A percentile compares a stretch with the other conserved stretches of the same genome.
Evolutionary conservation across 1,140 invertebrate genomes (phyloP).

Genomic region (Coenobita brevimanus): DNA sequence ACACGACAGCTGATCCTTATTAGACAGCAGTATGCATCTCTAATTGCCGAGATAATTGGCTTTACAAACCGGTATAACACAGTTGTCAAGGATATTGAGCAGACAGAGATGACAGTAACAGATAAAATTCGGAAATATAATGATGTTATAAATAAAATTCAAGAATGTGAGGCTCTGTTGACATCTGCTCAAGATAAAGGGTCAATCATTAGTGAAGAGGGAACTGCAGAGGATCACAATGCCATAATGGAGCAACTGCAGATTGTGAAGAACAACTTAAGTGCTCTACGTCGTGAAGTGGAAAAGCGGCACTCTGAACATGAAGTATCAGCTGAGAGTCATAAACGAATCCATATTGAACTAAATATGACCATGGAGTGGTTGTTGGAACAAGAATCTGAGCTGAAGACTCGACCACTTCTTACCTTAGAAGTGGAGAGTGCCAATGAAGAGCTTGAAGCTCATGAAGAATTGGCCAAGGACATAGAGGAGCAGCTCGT

Average conservation of each 20-base stretch:
- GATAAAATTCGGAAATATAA: slow-evolving; percentile 93
- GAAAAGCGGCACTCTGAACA: slow-evolving; percentile 90
- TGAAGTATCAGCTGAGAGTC: slow-evolving; percentile 89
- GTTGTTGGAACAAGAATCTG: slow-evolving; percentile 88
- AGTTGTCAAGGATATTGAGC: slow-evolving; percentile 88
- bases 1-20: slow-evolving; percentile 83
- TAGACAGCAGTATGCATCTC: slow-evolving; percentile 88
- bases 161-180: slow-evolving; percentile 90
- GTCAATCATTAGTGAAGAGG: slow-evolving; percentile 91
- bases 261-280: slow-evolving; percentile 87
- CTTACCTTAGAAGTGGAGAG: slow-evolving; percentile 78
- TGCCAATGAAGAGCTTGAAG: slow-evolving; percentile 86
- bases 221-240: slow-evolving; percentile 88
- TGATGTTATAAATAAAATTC: slow-evolving; percentile 78
- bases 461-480: slow-evolving; percentile 78
- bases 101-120: slow-evolving; percentile 83
- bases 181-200: slow-evolving; percentile 92
- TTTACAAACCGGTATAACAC: slow-evolving; percentile 91
- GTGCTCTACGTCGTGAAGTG: slow-evolving; percentile 84
- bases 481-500: slow-evolving; percentile 68
- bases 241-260: slow-evolving; percentile 90
- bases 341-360: slow-evolving; percentile 83
- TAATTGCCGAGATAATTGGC: slow-evolving; percentile 89
- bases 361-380: slow-evolving; percentile 87
- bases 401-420: slow-evolving; percentile 86